phyloP scores from a whole-genome alignment of 2,797 vertebrate genomes.

The Notolabrus celidotus region DNA sequence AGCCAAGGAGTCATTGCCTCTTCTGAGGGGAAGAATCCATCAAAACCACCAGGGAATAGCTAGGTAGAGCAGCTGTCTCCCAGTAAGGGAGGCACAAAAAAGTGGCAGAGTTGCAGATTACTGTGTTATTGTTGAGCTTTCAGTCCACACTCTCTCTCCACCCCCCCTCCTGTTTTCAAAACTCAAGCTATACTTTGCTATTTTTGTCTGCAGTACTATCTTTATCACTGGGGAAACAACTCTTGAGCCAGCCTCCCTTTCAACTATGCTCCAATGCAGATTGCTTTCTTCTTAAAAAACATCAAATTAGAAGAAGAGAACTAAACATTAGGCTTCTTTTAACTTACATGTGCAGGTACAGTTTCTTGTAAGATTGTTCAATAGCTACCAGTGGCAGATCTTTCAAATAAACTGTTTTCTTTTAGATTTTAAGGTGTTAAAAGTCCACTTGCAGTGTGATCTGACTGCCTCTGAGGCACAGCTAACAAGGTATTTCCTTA shows the following conservation, averaged over 20 bases:
- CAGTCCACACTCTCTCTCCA: constrained; percentile 59
- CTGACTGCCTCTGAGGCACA: constrained; percentile 38
- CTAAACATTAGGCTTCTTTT: constrained; percentile 35
- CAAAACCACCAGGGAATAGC: constrained; percentile 81
- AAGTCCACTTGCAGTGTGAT: constrained; percentile 41
- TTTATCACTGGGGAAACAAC: constrained; percentile 62
- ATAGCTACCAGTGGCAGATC: constrained; percentile 14
- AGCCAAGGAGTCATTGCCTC: constrained; percentile 78
- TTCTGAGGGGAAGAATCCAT: constrained; percentile 82
- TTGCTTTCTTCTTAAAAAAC: constrained; percentile 26
- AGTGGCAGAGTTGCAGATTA: constrained; percentile 81
- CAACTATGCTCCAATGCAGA: constrained; percentile 62
- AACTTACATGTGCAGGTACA: background rate
- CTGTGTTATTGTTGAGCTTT: constrained; percentile 78
- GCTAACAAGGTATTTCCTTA: constrained; percentile 58
- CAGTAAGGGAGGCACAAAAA: constrained; percentile 67
- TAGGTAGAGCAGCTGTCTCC: constrained; percentile 79
- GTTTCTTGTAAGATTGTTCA: background rate
- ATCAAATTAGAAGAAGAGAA: constrained; percentile 3
- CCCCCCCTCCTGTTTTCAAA: constrained; percentile 23
- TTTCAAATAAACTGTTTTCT: constrained; percentile 22
- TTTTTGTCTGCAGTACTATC: constrained; percentile 63
- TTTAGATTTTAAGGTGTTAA: constrained; percentile 45
- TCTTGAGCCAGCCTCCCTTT: constrained; percentile 52
- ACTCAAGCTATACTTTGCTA: constrained; percentile 55